Percentiles rank a stretch among this genome's conserved stretches.
Evolutionary conservation across 2,113 vertebrate species (phyloP).

Genomic region (Tylochromis polylepis): DNA sequence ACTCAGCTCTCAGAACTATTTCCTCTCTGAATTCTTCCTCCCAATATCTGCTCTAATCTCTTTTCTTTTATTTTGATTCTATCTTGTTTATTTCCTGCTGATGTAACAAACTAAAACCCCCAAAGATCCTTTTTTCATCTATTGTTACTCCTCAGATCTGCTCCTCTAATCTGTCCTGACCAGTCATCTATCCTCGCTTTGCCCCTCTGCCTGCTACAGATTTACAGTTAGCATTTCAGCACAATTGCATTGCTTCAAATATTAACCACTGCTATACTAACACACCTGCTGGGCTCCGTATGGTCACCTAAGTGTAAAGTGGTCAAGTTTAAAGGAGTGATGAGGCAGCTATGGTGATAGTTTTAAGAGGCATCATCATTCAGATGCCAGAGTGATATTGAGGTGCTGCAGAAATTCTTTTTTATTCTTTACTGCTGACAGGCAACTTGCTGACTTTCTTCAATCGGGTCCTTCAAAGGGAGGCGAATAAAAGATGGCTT

Average conservation of each 20-base stretch:
- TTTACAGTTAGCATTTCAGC: background rate
- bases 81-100: conserved; percentile 43
- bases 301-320: background rate
- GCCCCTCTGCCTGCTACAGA: background rate
- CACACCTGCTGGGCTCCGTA: background rate
- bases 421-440: background rate
- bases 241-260: background rate
- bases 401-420: background rate
- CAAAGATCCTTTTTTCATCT: conserved; percentile 7
- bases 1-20: conserved; percentile 25
- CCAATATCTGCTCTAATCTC: conserved; percentile 31
- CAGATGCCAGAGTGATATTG: background rate
- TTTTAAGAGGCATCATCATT: background rate
- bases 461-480: background rate
- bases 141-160: conserved; percentile 46
- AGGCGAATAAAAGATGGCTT: background rate
- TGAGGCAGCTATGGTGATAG: background rate
- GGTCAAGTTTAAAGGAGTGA: background rate
- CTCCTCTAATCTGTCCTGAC: conserved; percentile 33
- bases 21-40: conserved; percentile 9
- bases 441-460: background rate
- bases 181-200: conserved; percentile 3
- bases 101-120: conserved; percentile 49
- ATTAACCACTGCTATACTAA: background rate
- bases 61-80: conserved; percentile 26